Evolutionary conservation across 2,113 vertebrate genomes (phyloP), one percentile per base, ranked within the genome.

Genomic region (Brachypteracias leptosomus): DNA sequence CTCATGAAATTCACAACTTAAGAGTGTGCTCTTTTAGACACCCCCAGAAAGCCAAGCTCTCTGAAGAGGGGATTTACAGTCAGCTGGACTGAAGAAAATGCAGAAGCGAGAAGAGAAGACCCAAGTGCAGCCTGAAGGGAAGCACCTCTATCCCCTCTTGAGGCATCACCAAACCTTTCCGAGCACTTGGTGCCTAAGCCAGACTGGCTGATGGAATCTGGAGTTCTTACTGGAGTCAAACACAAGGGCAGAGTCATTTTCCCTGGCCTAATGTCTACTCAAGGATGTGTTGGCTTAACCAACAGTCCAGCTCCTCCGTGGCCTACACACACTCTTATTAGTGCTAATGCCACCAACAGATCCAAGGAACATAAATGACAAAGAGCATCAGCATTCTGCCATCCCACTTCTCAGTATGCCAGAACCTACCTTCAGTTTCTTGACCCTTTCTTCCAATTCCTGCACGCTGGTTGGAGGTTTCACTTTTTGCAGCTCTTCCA

Each of bases 381-480:
- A 52, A 79, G 54, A 88, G 21, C 52, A 78, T 9, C 31, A 63
- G 29, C 52, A 63, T 63, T 62, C 20, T 36, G 14, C 65, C 75
- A 57, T 44, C 7, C 12, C 15, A 35, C 42, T n/a, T 83, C 54
- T 49, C 71, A 42, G n/a, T 4, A 26, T 10, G 55, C 42, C 29
- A 12, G 2, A 17, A 47, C 91, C 88, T 96, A 99, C 99, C 97
- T 98, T 99, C 5, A 99, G 88, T 42, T 96, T 98, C 96, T 97
- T 96, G 83, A 98, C 97, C 88, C 93, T 98, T 87, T 95, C 96
- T 62, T 98, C 98, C n/a, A 99, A 93, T 20, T 97, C 97, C 79
- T 77, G 92, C 80, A 99, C 59, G 52, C 91, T 97, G 52, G 96
- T 91, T 72, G 98, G 84, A 10, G 97, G 95, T 9, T 97, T 63